These are phyloP conservation scores for Cariama cristata DNA, from an alignment of 2,113 vertebrate genomes.

Conservation along the genomic window DNA sequence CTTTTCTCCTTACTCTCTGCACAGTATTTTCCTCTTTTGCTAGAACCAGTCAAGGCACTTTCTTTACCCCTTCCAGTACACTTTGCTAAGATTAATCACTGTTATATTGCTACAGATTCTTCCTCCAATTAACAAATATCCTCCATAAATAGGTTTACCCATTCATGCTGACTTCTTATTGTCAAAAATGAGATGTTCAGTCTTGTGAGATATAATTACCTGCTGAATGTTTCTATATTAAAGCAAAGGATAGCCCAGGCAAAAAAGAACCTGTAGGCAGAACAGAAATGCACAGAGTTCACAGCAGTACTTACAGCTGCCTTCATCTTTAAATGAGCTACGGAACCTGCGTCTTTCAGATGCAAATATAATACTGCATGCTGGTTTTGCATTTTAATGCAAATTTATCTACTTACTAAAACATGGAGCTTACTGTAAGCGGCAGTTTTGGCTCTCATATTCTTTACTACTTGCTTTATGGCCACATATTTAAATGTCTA, in stretches of 20 bases:
- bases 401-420: neutral
- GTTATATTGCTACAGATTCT: neutral
- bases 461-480: neutral
- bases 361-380: conserved; percentile 28
- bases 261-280: neutral
- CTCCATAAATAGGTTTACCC: neutral
- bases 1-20: neutral
- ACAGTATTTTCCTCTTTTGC: neutral
- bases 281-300: neutral
- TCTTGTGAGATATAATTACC: neutral
- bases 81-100: neutral
- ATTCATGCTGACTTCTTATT: neutral
- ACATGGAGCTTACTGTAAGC: neutral
- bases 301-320: neutral
- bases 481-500: neutral
- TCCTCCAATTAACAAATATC: neutral
- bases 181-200: neutral
- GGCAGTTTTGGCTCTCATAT: neutral
- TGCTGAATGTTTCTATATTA: neutral
- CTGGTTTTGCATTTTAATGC: conserved; percentile 11
- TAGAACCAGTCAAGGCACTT: conserved; percentile 71
- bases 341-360: neutral
- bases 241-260: neutral
- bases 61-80: neutral
- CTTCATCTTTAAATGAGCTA: neutral